Conservation (phyloP, 2,797 vertebrate genomes). For the Psittacula derbiana region DNA sequence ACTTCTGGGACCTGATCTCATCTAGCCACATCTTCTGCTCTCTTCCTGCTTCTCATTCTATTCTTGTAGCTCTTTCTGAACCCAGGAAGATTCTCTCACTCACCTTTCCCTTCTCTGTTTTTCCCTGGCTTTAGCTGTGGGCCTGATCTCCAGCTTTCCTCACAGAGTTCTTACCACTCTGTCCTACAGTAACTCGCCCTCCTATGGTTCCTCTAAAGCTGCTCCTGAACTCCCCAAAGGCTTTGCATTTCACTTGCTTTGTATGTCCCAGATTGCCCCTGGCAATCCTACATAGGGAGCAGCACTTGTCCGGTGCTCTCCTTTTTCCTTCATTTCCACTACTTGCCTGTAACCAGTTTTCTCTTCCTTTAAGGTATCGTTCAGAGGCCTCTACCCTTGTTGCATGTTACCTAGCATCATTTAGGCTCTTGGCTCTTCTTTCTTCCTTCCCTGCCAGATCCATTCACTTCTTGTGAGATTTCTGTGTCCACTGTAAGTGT, state of each 20-base stretch:
- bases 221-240: background rate
- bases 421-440: background rate
- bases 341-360: background rate
- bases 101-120: background rate
- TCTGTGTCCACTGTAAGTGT: background rate
- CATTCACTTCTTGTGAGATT: background rate
- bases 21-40: background rate
- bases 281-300: background rate
- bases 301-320: background rate
- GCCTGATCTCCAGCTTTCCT: background rate
- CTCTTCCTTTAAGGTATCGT: background rate
- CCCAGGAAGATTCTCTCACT: background rate
- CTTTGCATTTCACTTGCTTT: background rate
- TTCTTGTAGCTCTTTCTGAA: background rate
- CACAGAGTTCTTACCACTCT: background rate
- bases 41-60: background rate
- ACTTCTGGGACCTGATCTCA: background rate
- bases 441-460: background rate
- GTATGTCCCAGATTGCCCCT: background rate
- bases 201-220: background rate
- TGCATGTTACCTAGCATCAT: background rate
- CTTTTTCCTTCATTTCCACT: background rate
- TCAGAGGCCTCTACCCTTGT: background rate
- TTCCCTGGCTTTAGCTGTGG: background rate
- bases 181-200: background rate